phyloP scores from a whole-genome alignment of 2,888 invertebrate species.

The Nemotelus nigrinus region DNA sequence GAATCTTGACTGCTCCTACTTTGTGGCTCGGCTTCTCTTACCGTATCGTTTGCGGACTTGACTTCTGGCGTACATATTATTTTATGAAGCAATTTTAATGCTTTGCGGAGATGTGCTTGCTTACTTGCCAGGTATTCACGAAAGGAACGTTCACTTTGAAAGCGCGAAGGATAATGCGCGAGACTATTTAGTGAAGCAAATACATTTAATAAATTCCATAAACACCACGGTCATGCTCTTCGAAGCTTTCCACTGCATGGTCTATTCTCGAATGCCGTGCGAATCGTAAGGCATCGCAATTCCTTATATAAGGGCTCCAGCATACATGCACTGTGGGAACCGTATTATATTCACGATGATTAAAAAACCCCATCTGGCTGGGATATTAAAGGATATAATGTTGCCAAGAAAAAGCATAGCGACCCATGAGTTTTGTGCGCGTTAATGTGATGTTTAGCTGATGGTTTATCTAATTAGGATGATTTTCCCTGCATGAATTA shows the following conservation, averaged over 20 bases:
- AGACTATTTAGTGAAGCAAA: slow-evolving; percentile 25
- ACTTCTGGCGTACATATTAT: slow-evolving; percentile 16
- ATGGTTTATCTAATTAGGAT: slow-evolving; percentile 41
- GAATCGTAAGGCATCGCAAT: too few relatives aligned
- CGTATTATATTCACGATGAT: neutral
- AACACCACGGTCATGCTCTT: slow-evolving; percentile 9
- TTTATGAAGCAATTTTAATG: slow-evolving; percentile 36
- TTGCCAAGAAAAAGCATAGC: slow-evolving; percentile 26
- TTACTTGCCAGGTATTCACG: neutral
- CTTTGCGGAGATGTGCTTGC: neutral
- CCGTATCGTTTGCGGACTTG: neutral
- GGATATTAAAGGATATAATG: slow-evolving; percentile 32
- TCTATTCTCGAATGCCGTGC: too few relatives aligned
- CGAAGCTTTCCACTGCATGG: neutral
- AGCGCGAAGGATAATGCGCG: slow-evolving; percentile 22
- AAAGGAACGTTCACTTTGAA: neutral
- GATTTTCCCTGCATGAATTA: slow-evolving; percentile 38
- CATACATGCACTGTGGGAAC: neutral
- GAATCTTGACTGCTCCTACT: neutral
- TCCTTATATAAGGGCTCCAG: too few relatives aligned
- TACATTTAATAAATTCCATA: slow-evolving; percentile 38
- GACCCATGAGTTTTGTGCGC: slow-evolving; percentile 19
- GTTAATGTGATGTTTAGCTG: slow-evolving; percentile 35
- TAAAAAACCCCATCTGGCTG: slow-evolving; percentile 1
- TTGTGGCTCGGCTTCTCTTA: slow-evolving; percentile 1